Base-by-base conservation (phyloP, 2,888 invertebrate species). In the Gasteruption jaculator region DNA sequence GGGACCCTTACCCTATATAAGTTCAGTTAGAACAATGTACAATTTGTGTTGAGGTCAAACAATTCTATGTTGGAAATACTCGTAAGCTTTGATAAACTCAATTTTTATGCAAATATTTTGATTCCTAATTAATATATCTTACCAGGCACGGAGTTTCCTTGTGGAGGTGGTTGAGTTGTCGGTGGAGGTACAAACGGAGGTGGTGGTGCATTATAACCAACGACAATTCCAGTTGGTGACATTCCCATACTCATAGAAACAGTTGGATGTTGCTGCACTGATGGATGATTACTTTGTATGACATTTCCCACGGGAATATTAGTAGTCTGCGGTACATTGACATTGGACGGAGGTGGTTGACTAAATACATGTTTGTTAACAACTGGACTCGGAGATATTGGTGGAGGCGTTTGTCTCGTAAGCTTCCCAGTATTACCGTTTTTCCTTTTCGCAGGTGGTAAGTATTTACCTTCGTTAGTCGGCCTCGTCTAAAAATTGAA, bases 371-470 rank as follows among this genome's bases (percentile, higher is more conserved):
- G 65, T 54, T 69, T 68, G 49, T 50, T 58, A 29, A 55, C 49
- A n/a, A 59, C 51, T 8, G 60, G 68, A 58, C 63, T 73, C 53
- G 61, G 70, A 39, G 63, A 72, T 47, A 72, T 65, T 15, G 78
- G 77, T 6, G 79, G 76, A 26, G 79, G 78, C 2, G 79, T 78
- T 43, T 78, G 76, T 25, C 86, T 80, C 55, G 84, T 79, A 41
- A 85, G 61, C 65, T 85, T 85, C 32, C 83, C 82, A 26, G 78
- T 56, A 37, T 56, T 76, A 66, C 76, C 75, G 51, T 78, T 79
- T 75, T 88, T 87, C 66, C 89, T 78, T 72, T 86, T 89, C 46
- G 84, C 81, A 14, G 88, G 87, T 46, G 86, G 85, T 48, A 87
- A 80, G 71, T 86, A 86, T 70, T 86, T 86, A 21, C 81, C 82